A percentile compares a stretch with the other conserved stretches of the same genome.
These are phyloP conservation scores for Bubo bubo DNA, from an alignment of 2,113 vertebrate genomes.

Conservation along the genomic window DNA sequence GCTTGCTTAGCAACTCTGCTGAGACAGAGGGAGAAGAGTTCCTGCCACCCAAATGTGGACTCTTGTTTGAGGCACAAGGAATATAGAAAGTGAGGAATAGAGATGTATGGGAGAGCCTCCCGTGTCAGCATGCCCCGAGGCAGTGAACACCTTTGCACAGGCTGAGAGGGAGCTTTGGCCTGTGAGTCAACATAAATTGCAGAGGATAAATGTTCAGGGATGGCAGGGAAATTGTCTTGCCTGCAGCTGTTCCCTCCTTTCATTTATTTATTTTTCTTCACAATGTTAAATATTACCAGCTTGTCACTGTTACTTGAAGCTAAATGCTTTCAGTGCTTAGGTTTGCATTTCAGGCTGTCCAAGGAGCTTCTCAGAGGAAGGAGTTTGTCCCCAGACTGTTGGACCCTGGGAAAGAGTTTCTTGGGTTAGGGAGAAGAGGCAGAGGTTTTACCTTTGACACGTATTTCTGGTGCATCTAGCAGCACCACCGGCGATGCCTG, in stretches of 20 bases:
- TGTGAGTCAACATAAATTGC: slow-evolving; percentile 5
- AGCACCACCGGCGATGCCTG: background rate
- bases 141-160: slow-evolving; percentile 28
- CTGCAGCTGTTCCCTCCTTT: slow-evolving; percentile 27
- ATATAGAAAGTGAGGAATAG: background rate
- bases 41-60: background rate
- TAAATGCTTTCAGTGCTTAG: background rate
- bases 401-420: background rate
- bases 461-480: background rate
- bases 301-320: background rate
- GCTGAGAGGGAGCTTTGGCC: background rate
- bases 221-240: slow-evolving; percentile 33
- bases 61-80: background rate
- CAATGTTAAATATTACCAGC: slow-evolving; percentile 24
- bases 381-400: background rate
- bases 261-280: slow-evolving; percentile 37
- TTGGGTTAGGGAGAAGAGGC: background rate
- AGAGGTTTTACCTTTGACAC: background rate
- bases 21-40: background rate
- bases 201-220: slow-evolving; percentile 33
- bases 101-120: background rate
- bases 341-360: background rate
- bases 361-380: background rate
- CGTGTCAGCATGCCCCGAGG: background rate
- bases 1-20: background rate